A percentile compares a stretch with the other conserved stretches of the same genome.
Conservation (phyloP, 2,888 invertebrate genomes). For the Ischnura elegans region DNA sequence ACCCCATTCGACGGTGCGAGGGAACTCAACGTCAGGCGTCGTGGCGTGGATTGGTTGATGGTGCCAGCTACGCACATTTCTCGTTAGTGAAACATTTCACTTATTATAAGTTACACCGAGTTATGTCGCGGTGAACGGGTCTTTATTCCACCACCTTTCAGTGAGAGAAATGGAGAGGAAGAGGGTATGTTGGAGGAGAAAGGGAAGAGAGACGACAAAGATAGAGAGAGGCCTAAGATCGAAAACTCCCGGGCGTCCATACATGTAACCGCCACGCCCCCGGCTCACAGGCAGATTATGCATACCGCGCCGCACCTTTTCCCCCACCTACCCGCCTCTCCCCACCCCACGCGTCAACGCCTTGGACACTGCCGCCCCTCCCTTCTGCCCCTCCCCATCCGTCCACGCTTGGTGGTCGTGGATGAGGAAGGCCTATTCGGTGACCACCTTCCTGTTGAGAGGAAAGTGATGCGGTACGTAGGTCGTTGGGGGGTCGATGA, state of each 20-base stretch:
- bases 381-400: not conserved
- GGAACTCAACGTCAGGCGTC: too few species aligned
- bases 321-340: not conserved
- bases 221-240: not conserved
- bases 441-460: not conserved
- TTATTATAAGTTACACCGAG: too few species aligned
- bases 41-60: too few species aligned
- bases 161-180: not conserved
- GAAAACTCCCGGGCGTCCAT: not conserved
- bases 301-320: not conserved
- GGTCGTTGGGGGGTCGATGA: conserved; percentile 55
- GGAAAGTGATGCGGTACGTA: conserved; percentile 66
- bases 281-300: not conserved
- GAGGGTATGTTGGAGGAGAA: not conserved
- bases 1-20: too few species aligned
- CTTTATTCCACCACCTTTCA: too few species aligned
- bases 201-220: not conserved
- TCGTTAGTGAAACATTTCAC: too few species aligned
- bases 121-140: too few species aligned
- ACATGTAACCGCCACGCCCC: conserved; percentile 5
- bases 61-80: too few species aligned
- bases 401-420: too few species aligned
- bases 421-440: not conserved
- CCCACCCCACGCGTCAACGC: not conserved
- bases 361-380: not conserved